phyloP scores from a whole-genome alignment of 2,797 vertebrate genomes.

The Heliangelus exortis region DNA sequence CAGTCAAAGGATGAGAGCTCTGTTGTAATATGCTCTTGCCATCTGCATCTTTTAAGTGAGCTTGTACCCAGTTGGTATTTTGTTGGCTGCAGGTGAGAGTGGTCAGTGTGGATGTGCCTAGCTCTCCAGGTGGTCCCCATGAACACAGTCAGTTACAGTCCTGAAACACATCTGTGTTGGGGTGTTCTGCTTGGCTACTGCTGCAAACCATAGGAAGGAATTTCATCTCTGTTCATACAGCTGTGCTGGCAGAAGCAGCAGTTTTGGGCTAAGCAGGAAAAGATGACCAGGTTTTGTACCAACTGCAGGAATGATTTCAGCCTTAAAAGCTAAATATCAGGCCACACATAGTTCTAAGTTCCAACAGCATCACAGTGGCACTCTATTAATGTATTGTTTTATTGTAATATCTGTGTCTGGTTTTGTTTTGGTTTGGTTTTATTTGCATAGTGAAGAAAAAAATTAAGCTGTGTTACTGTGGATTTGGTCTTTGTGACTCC shows the following conservation, averaged over 20 bases:
- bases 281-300: neutral
- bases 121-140: neutral
- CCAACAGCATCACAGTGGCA: neutral
- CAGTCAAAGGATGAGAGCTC: neutral
- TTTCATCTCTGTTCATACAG: neutral
- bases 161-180: neutral
- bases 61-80: neutral
- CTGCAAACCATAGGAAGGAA: neutral
- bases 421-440: neutral
- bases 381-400: neutral
- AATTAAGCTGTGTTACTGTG: neutral
- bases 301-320: neutral
- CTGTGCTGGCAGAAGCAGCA: neutral
- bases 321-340: neutral
- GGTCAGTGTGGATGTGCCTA: fast-evolving
- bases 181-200: neutral
- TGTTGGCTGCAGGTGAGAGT: neutral
- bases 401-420: neutral
- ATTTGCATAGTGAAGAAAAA: neutral
- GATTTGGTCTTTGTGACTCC: neutral
- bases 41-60: neutral
- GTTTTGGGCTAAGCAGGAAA: neutral
- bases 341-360: neutral
- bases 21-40: neutral
- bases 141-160: neutral